phyloP scores from a whole-genome alignment of 64 coral and sea anemone species.

The Porites lutea region DNA sequence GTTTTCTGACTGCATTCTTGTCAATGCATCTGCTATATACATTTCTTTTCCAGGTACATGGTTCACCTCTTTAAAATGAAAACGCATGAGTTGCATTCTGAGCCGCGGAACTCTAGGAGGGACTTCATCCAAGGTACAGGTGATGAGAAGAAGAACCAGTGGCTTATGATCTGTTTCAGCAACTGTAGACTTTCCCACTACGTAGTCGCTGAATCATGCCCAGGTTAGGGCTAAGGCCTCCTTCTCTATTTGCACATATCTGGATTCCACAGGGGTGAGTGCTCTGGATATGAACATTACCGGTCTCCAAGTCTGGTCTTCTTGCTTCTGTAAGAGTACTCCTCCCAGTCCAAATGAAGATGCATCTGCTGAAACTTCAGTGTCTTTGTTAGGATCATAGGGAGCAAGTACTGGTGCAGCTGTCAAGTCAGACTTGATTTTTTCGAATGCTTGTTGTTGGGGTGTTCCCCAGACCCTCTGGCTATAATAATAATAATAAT shows the following conservation, averaged over 20 bases:
- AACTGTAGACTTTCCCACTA: constrained; percentile 26
- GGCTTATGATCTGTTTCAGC: constrained; percentile 61
- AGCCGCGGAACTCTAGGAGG: constrained; percentile 31
- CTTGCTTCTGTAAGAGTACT: constrained; percentile 60
- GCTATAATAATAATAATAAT: too few species aligned
- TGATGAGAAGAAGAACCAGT: constrained; percentile 8
- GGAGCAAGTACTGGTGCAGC: constrained; percentile 25
- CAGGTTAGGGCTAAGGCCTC: constrained; percentile 48
- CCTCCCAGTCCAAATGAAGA: constrained; percentile 70
- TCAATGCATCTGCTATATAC: background rate
- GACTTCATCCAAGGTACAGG: constrained; percentile 17
- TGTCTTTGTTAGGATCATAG: constrained; percentile 59
- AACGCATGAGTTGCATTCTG: constrained; percentile 1
- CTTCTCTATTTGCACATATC: constrained; percentile 50
- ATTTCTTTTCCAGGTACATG: constrained; percentile 27
- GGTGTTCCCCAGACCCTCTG: constrained; percentile 16
- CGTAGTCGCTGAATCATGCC: constrained; percentile 54
- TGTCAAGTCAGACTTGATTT: constrained; percentile 9
- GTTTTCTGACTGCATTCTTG: background rate
- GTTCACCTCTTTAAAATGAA: background rate
- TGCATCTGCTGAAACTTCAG: constrained; percentile 51
- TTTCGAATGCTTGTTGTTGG: background rate
- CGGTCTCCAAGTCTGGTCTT: constrained; percentile 47
- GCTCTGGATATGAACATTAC: constrained; percentile 60
- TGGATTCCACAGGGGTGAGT: constrained; percentile 33